These are phyloP conservation scores for Macrosteles quadrilineatus DNA, from an alignment of 1,140 invertebrate genomes.

Conservation along the genomic window DNA sequence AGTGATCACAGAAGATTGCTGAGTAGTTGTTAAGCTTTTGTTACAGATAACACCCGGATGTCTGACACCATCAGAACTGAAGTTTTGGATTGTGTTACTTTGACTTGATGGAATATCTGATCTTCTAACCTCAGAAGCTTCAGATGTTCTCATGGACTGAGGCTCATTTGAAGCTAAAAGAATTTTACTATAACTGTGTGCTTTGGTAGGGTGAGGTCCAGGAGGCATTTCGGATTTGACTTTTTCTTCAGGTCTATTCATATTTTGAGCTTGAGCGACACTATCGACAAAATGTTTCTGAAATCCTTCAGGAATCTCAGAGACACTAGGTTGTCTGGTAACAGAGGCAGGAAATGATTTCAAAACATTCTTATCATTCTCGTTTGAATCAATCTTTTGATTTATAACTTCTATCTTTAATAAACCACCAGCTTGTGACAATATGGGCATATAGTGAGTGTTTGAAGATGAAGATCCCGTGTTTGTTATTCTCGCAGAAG, in stretches of 20 bases:
- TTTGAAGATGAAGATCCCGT: background rate
- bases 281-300: conserved; percentile 1
- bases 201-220: background rate
- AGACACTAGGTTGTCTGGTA: background rate
- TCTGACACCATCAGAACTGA: background rate
- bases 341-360: conserved; percentile 2
- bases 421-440: conserved; percentile 30
- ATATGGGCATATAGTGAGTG: conserved; percentile 32
- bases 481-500: background rate
- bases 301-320: conserved; percentile 4
- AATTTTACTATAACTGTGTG: conserved; percentile 17
- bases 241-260: background rate
- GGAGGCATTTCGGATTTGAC: conserved; percentile 4
- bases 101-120: background rate
- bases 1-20: background rate
- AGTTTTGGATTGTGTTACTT: background rate
- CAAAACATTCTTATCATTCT: background rate
- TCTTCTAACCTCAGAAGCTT: background rate
- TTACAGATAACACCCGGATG: conserved; percentile 19
- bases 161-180: background rate
- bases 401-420: conserved; percentile 33
- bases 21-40: background rate
- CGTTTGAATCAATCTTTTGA: background rate
- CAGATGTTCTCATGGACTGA: conserved; percentile 2
- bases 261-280: background rate